Evolutionary conservation across 2,797 vertebrate species (phyloP).

Genomic region (Xenops minutus): DNA sequence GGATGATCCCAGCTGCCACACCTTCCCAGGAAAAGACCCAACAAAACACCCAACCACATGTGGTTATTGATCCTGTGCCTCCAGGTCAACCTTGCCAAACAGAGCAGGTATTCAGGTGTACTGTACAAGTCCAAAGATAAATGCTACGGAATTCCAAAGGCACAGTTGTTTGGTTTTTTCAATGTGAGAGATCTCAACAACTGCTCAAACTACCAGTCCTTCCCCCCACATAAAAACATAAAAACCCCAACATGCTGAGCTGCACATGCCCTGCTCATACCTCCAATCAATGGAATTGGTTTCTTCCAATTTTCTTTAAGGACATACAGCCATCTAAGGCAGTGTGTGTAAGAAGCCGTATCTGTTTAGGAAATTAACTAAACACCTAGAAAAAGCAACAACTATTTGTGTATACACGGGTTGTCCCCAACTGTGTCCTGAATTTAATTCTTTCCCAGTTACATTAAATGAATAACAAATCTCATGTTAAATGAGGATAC

Average conservation of each 20-base stretch:
- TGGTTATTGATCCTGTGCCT: neutral
- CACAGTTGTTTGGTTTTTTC: neutral
- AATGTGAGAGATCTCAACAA: neutral
- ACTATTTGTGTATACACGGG: neutral
- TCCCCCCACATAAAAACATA: neutral
- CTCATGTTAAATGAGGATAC: neutral
- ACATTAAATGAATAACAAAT: neutral
- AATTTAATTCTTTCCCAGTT: neutral
- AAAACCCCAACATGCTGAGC: neutral
- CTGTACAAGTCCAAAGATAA: neutral
- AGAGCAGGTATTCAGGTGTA: neutral
- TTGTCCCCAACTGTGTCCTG: neutral
- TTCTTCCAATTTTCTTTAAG: neutral
- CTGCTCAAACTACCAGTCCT: neutral
- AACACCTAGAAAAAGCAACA: neutral
- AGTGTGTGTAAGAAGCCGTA: neutral
- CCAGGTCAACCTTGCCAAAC: neutral
- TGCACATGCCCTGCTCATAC: neutral
- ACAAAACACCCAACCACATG: neutral
- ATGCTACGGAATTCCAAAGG: neutral
- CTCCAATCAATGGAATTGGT: neutral
- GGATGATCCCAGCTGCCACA: constrained; percentile 97
- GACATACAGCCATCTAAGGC: neutral
- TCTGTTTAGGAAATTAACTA: neutral
- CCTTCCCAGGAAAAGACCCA: constrained; percentile 74